These are phyloP conservation scores for Mayetiola destructor DNA, from an alignment of 2,888 invertebrate species.

Conservation along the genomic window DNA sequence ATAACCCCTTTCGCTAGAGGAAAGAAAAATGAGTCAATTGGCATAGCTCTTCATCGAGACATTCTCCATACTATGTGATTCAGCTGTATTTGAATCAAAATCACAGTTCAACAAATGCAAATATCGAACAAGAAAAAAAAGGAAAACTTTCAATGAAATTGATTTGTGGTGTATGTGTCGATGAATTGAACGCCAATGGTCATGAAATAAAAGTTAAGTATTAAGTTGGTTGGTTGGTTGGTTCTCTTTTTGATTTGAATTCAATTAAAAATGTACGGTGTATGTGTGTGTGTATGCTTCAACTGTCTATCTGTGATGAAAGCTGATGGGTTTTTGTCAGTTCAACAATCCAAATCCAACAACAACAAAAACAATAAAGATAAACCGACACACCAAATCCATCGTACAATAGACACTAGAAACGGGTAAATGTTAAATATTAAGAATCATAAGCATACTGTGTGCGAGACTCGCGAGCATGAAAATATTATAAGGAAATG, in stretches of 20 bases:
- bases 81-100: too few relatives aligned
- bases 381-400: too few relatives aligned
- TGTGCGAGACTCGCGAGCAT: too few relatives aligned
- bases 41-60: too few relatives aligned
- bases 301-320: not conserved
- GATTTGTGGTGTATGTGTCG: not conserved
- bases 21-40: too few relatives aligned
- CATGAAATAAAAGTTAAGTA: conserved; percentile 3
- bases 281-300: not conserved
- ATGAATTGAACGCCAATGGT: not conserved
- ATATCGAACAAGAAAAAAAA: not conserved
- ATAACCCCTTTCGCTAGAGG: too few relatives aligned
- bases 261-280: conserved; percentile 1
- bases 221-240: not conserved
- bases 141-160: not conserved
- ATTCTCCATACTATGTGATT: too few relatives aligned
- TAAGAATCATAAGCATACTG: too few relatives aligned
- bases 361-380: not conserved
- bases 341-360: too few relatives aligned
- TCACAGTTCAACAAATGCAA: not conserved
- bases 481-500: too few relatives aligned
- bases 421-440: too few relatives aligned
- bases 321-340: not conserved
- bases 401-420: not conserved
- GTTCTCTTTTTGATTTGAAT: not conserved